Conservation (phyloP, 2,888 invertebrate genomes). For the Oegoconia quadripuncta region DNA sequence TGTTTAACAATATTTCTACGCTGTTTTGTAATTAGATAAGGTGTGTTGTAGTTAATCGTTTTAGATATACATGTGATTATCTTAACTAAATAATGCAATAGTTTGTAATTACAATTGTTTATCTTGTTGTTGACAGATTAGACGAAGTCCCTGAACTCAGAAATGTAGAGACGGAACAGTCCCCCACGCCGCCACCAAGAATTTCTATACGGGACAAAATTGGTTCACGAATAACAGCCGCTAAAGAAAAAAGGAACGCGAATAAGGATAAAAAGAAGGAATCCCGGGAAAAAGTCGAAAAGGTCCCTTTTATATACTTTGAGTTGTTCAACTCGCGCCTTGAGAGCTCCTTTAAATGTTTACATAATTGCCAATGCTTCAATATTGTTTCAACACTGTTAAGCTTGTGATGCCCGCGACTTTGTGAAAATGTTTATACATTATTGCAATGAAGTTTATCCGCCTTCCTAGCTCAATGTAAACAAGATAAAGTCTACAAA, state of each 20-base stretch:
- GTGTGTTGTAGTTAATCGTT: too few species aligned
- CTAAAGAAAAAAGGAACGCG: constrained; percentile 36
- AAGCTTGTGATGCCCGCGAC: constrained; percentile 12
- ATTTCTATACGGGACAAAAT: constrained; percentile 53
- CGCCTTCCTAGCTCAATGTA: too few species aligned
- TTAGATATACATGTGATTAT: too few species aligned
- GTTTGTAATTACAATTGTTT: neutral
- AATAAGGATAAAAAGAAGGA: constrained; percentile 42
- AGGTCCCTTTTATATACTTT: constrained; percentile 40
- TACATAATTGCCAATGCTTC: constrained; percentile 20
- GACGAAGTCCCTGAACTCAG: constrained; percentile 44
- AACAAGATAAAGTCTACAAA: too few species aligned
- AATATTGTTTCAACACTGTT: constrained; percentile 19
- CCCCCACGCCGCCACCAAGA: constrained; percentile 36
- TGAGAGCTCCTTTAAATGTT: constrained; percentile 30
- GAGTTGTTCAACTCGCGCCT: constrained; percentile 19
- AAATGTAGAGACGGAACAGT: constrained; percentile 31
- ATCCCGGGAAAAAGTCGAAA: constrained; percentile 49
- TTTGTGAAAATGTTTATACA: constrained; percentile 3
- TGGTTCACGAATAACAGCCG: constrained; percentile 45
- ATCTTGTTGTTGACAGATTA: constrained; percentile 37
- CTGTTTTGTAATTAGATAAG: too few species aligned
- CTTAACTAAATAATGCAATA: neutral
- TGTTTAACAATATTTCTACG: too few species aligned
- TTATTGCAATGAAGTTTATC: constrained; percentile 1